phyloP scores from a whole-genome alignment of 2,113 vertebrate genomes.

The Aegotheles bennettii region DNA sequence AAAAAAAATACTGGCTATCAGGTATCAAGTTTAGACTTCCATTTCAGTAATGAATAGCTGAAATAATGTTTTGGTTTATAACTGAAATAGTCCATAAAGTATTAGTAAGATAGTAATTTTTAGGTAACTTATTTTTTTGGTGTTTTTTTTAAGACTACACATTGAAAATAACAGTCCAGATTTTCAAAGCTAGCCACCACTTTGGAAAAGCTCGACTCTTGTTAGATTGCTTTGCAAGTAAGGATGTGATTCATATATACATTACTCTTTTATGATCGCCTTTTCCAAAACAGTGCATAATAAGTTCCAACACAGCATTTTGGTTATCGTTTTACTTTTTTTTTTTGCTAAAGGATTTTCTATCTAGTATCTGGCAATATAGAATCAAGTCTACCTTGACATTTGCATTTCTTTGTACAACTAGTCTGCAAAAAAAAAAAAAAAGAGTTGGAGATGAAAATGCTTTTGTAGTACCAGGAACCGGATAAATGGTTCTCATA shows the following conservation, averaged over 20 bases:
- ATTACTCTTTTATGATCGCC: background rate
- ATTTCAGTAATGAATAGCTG: background rate
- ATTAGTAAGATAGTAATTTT: background rate
- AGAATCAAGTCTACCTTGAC: background rate
- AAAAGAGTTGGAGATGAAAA: background rate
- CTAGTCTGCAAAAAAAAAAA: background rate
- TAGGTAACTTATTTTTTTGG: background rate
- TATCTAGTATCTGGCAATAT: background rate
- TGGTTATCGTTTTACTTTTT: background rate
- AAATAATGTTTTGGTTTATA: background rate
- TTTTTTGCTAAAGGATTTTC: background rate
- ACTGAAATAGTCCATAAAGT: background rate
- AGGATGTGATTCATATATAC: background rate
- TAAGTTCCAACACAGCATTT: background rate
- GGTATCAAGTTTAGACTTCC: background rate
- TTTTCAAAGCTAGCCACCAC: background rate
- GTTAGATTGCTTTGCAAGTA: background rate
- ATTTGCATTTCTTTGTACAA: background rate
- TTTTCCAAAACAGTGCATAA: background rate
- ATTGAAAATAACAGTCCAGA: background rate
- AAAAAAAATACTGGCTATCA: background rate
- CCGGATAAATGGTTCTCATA: background rate
- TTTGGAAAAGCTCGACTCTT: background rate
- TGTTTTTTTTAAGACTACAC: background rate
- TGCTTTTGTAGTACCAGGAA: background rate